A percentile compares a stretch with the other conserved stretches of the same genome.
phyloP scores from a whole-genome alignment of 2,797 vertebrate genomes.

The Eutrigla gurnardus region DNA sequence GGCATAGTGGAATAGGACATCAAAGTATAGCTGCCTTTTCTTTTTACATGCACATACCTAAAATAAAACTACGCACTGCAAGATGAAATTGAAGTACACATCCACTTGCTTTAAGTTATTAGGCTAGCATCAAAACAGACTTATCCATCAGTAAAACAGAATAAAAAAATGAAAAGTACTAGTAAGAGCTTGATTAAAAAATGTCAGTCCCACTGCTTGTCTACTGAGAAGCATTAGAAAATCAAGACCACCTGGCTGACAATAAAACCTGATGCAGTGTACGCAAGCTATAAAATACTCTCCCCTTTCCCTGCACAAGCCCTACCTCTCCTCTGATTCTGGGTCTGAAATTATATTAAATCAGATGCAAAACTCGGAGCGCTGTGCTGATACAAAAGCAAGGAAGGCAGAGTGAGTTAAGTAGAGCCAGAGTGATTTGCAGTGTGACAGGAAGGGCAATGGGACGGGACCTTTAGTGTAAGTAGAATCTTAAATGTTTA shows the following conservation, averaged over 20 bases:
- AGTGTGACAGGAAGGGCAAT: constrained; percentile 37
- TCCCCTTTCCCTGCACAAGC: neutral
- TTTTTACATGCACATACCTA: neutral
- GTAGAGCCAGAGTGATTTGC: constrained; percentile 46
- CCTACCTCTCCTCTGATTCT: constrained; percentile 18
- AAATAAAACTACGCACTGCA: neutral
- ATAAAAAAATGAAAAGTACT: neutral
- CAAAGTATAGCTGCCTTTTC: neutral
- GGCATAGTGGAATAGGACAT: neutral
- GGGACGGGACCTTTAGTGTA: constrained; percentile 22
- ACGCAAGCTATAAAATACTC: neutral
- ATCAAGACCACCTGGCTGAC: neutral
- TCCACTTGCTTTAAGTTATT: neutral
- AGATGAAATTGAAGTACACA: neutral
- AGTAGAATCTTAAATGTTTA: constrained; percentile 41
- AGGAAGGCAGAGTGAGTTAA: constrained; percentile 31
- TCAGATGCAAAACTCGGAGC: constrained; percentile 69
- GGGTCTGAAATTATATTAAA: constrained; percentile 58
- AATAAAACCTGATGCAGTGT: constrained; percentile 12
- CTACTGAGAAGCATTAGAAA: constrained; percentile 13
- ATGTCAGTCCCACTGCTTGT: neutral
- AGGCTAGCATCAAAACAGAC: neutral
- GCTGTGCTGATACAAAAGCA: constrained; percentile 46
- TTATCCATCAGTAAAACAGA: neutral
- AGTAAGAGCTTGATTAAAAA: neutral